Conservation (phyloP, 2,888 invertebrate genomes). For the Mesorhabditis sp. region DNA sequence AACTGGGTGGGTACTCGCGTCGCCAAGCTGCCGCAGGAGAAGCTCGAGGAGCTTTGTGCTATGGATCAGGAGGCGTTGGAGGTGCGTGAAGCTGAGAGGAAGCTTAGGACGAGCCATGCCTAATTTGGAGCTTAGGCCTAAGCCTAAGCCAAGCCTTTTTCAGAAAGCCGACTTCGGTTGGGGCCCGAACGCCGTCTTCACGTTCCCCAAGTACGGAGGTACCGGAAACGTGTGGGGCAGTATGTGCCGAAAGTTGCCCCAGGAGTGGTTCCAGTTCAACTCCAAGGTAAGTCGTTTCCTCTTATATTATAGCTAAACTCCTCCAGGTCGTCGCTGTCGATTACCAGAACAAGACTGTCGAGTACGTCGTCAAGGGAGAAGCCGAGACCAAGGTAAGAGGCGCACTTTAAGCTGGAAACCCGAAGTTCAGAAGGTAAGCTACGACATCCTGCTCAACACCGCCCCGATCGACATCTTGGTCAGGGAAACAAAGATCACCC, state of each 20-base stretch:
- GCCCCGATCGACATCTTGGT: slow-evolving; percentile 52
- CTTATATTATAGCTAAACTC: slow-evolving; percentile 12
- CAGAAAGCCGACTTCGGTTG: slow-evolving; percentile 56
- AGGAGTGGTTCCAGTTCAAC: slow-evolving; percentile 50
- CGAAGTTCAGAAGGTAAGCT: slow-evolving; percentile 23
- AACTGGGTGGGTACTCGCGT: slow-evolving; percentile 55
- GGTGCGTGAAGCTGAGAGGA: slow-evolving; percentile 18
- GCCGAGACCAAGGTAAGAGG: slow-evolving; percentile 17
- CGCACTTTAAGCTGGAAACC: neutral
- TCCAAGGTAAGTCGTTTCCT: slow-evolving; percentile 25
- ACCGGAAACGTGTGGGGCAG: slow-evolving; percentile 57
- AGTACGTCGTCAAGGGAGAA: slow-evolving; percentile 29
- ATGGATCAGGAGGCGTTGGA: slow-evolving; percentile 49
- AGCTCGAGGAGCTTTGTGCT: slow-evolving; percentile 53
- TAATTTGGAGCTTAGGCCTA: neutral
- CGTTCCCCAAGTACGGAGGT: slow-evolving; percentile 57
- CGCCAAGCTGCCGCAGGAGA: slow-evolving; percentile 56
- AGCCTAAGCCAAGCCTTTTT: neutral
- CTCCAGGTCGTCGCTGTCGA: slow-evolving; percentile 35
- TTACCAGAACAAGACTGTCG: slow-evolving; percentile 34
- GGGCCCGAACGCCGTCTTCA: slow-evolving; percentile 56
- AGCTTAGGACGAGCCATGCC: neutral
- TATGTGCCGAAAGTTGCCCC: slow-evolving; percentile 51
- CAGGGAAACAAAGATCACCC: slow-evolving; percentile 46
- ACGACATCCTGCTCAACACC: slow-evolving; percentile 52